Percentiles rank a stretch among this genome's conserved stretches.
Evolutionary conservation across 1,140 invertebrate species (phyloP).

Genomic region (Popillia japonica): DNA sequence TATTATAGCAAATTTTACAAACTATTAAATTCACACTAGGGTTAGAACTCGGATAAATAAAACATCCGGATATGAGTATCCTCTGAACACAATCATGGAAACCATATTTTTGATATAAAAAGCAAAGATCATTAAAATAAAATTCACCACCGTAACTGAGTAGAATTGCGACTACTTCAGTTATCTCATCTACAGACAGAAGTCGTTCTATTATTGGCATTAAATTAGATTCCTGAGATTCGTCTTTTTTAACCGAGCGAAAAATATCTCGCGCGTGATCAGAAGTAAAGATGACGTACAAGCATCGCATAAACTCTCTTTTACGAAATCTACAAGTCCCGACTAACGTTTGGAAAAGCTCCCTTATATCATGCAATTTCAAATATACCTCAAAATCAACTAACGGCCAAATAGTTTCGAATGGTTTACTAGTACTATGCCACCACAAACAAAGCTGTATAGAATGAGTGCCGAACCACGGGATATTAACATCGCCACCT

Average conservation of each 20-base stretch:
- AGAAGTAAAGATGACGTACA: background rate
- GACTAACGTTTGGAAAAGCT: background rate
- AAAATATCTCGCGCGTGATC: background rate
- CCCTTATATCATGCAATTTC: background rate
- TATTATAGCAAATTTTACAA: constrained; percentile 11
- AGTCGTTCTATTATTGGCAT: background rate
- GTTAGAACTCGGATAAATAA: background rate
- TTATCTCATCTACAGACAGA: background rate
- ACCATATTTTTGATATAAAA: constrained; percentile 1
- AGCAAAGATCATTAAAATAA: constrained; percentile 1
- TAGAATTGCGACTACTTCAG: background rate
- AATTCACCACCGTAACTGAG: background rate
- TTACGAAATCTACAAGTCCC: background rate
- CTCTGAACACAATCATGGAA: constrained; percentile 23
- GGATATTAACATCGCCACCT: constrained; percentile 4
- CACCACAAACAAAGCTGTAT: background rate
- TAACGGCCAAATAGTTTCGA: background rate
- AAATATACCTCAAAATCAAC: background rate
- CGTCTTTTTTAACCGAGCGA: background rate
- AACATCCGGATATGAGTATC: background rate
- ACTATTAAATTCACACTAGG: background rate
- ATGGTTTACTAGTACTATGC: background rate
- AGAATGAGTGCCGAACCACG: background rate
- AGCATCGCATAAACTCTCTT: background rate
- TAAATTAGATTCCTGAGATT: background rate